Percentiles rank a stretch among this genome's conserved stretches.
These are phyloP conservation scores for Sturnira hondurensis DNA, from an alignment of 2,113 vertebrate genomes.

Conservation along the genomic window DNA sequence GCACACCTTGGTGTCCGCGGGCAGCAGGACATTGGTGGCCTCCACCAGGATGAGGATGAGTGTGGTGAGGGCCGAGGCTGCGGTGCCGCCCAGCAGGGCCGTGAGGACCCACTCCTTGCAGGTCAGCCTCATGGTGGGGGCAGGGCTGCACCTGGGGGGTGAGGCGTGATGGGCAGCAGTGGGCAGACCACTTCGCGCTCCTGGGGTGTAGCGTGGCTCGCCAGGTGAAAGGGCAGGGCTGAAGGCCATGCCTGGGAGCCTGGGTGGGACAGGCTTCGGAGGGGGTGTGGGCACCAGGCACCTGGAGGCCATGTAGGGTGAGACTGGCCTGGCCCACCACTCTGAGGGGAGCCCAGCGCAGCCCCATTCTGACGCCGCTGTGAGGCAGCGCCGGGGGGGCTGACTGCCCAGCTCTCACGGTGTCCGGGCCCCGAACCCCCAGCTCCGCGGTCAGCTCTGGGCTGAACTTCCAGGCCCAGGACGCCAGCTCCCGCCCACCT, in stretches of 20 bases:
- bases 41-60: conserved; percentile 69
- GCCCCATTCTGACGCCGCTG: fast-evolving
- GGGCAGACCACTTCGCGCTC: no score
- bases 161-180: fast-evolving
- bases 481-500: fast-evolving
- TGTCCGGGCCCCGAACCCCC: fast-evolving
- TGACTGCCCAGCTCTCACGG: no score
- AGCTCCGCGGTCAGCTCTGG: background rate
- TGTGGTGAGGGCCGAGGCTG: background rate
- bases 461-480: background rate
- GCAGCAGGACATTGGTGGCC: conserved; percentile 19
- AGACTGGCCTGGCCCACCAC: no score
- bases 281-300: background rate
- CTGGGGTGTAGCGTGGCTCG: fast-evolving
- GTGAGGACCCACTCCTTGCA: background rate
- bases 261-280: fast-evolving
- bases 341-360: background rate
- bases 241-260: background rate
- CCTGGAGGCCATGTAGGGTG: background rate
- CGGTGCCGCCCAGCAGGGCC: background rate
- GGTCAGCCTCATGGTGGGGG: conserved; percentile 13
- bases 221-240: background rate
- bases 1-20: conserved; percentile 66
- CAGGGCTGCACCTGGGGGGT: background rate
- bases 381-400: fast-evolving